A percentile compares a stretch with the other conserved stretches of the same genome.
Conservation (phyloP, 1,140 invertebrate species). For the Dendroctonus ponderosae region DNA sequence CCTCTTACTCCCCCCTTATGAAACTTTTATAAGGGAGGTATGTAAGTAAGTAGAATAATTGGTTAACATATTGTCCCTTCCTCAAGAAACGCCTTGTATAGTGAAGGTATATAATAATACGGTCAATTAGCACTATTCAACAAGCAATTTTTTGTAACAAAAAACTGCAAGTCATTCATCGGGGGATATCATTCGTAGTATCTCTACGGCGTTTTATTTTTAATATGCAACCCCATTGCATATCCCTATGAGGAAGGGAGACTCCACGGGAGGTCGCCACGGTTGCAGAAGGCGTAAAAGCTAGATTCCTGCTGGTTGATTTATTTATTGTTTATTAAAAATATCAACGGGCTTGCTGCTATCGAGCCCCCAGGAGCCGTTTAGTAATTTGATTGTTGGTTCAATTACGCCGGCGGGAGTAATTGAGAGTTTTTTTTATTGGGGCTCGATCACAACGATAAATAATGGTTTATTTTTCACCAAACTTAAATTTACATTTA, state of each 20-base stretch:
- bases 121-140: no score
- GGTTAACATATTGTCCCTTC: no score
- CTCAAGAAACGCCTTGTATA: no score
- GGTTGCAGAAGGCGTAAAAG: conserved; percentile 31
- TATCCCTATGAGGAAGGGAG: not conserved
- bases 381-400: conserved; percentile 30
- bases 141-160: no score
- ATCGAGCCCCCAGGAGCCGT: conserved; percentile 19
- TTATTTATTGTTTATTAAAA: conserved; percentile 45
- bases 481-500: no score
- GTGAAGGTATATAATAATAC: no score
- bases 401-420: conserved; percentile 23
- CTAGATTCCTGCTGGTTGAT: conserved; percentile 39
- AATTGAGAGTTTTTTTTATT: conserved; percentile 24
- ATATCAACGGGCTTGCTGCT: conserved; percentile 26
- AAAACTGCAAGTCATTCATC: no score
- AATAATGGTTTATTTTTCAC: no score
- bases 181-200: not conserved
- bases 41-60: no score
- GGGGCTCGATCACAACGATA: no score
- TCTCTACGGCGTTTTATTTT: not conserved
- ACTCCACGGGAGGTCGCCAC: conserved; percentile 6
- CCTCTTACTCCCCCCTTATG: no score
- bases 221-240: not conserved
- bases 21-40: no score